Base-by-base conservation (phyloP, 1,140 invertebrate species). In the Microvelia longipes region DNA sequence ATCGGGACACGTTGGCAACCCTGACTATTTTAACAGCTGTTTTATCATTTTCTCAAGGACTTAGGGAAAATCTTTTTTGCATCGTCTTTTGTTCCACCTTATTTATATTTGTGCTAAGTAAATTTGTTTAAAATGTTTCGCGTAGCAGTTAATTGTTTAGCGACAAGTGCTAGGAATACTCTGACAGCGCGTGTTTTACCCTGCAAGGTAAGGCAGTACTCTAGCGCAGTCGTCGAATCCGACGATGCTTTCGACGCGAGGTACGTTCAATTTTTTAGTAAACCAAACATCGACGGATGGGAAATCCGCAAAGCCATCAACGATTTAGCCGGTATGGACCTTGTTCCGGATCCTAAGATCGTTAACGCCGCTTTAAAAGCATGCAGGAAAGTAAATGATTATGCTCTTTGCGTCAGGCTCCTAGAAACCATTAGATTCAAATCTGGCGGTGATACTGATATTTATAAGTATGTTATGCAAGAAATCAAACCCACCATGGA, bases 261-360 rank as follows among this genome's bases (percentile, higher is more conserved):
- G 77, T 96, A 91, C 80, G 88, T 90, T 78, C 84, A 86, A 27
- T 98, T 87, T 80, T 95, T 98, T 82, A 92, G 87, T 78, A 85
- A 92, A 67, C 83, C 85, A 62, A 91, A 98, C 75, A 93, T 98
- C 78, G 96, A 98, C 82, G 89, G 89, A 61, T 99, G 97, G 97
- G 94, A 98, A 83, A 85, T 96, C 72, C 87, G 97, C 27, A 92
- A 94, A 78, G 89, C 85, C 29, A 89, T 91, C 85, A 91, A 90
- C 75, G 88, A 91, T 78, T 77, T 92, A 35, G 77, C 79, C 67
- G 79, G 82, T 75, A 89, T 92, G 86, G 96, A 99, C 84, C 82
- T 94, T 73, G 87, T 99, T 61, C 96, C 97, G 2, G 96, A 98
- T 78, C 97, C 97, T 68, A 90, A 86, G 78, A 92, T 99, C 73